Conservation (phyloP, 2,888 invertebrate species). For the Agriopis marginaria region DNA sequence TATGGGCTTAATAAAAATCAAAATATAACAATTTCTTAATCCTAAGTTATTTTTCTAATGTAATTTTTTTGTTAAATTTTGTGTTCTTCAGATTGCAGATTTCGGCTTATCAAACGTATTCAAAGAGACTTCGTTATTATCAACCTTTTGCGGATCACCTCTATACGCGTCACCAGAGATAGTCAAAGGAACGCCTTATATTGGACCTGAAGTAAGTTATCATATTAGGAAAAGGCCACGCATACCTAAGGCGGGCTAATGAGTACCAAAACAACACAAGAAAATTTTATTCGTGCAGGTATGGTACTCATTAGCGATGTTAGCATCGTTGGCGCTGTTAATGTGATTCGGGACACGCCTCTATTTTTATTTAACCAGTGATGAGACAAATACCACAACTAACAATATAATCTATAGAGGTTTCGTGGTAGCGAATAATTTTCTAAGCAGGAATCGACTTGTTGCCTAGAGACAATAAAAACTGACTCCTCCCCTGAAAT, state of each 20-base stretch:
- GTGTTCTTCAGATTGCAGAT: conserved; percentile 94
- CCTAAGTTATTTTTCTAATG: background rate
- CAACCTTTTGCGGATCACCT: conserved; percentile 98
- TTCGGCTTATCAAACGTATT: conserved; percentile 99
- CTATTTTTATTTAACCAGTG: background rate
- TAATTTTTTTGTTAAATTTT: background rate
- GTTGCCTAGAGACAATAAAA: background rate
- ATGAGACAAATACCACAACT: background rate
- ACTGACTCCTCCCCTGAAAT: too few relatives aligned
- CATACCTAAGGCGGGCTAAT: too few relatives aligned
- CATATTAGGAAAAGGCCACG: too few relatives aligned
- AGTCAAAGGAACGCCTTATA: conserved; percentile 98
- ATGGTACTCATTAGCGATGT: background rate
- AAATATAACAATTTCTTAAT: background rate
- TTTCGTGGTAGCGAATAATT: background rate
- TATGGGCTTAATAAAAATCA: too few relatives aligned
- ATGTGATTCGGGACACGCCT: too few relatives aligned
- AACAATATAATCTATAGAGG: background rate
- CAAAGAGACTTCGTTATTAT: conserved; percentile 93
- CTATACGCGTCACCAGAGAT: conserved; percentile 99
- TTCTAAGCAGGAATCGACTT: background rate
- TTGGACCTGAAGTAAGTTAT: conserved; percentile 94
- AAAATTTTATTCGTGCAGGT: too few relatives aligned
- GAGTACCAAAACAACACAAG: too few relatives aligned
- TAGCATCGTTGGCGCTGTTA: too few relatives aligned